A percentile compares a stretch with the other conserved stretches of the same genome.
Conservation (phyloP, 2,113 vertebrate species). For the Melanerpes aurifrons region DNA sequence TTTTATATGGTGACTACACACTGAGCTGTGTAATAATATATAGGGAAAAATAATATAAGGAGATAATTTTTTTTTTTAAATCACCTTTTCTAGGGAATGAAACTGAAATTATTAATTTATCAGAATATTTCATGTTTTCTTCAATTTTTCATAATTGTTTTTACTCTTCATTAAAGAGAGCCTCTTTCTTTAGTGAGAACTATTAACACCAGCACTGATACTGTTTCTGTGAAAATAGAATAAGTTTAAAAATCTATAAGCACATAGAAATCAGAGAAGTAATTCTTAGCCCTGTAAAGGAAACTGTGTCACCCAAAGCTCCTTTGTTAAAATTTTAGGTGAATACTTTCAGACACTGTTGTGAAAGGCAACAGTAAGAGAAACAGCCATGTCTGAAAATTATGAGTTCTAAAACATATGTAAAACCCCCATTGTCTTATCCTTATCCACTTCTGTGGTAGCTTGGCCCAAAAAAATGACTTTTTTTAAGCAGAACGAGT, state of each 20-base stretch:
- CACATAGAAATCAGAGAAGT: neutral
- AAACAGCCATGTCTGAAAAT: neutral
- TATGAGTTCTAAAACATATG: neutral
- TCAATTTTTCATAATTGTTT: neutral
- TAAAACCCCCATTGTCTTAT: neutral
- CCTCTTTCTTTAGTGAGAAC: neutral
- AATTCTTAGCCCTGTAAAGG: neutral
- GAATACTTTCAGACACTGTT: neutral
- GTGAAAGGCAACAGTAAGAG: neutral
- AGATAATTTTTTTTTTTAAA: neutral
- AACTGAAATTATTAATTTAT: neutral
- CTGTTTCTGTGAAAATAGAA: neutral
- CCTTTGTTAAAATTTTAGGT: neutral
- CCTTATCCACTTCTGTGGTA: neutral
- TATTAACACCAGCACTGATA: neutral
- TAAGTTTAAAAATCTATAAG: neutral
- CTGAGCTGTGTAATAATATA: too few relatives aligned
- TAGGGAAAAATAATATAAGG: neutral
- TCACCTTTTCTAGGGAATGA: neutral
- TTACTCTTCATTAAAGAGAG: neutral
- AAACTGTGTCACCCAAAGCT: neutral
- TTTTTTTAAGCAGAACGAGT: neutral
- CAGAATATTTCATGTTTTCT: neutral
- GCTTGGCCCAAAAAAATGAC: neutral
- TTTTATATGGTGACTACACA: neutral